phyloP scores from a whole-genome alignment of 2,113 vertebrate species.

The Tachysurus vachellii region DNA sequence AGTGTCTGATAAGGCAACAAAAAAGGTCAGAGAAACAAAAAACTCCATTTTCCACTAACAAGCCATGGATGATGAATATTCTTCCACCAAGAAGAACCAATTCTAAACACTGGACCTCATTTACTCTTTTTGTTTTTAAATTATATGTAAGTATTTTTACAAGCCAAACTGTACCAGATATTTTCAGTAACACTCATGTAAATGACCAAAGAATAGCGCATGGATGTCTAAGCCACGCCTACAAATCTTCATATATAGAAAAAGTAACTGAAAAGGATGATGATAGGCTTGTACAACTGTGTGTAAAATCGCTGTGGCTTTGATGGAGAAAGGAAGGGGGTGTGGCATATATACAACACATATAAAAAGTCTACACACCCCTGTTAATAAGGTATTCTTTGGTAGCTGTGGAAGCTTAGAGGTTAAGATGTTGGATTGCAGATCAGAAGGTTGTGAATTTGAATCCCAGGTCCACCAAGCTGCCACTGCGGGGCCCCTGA shows the following conservation, averaged over 20 bases:
- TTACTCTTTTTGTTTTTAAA: neutral
- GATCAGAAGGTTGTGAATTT: too few relatives aligned
- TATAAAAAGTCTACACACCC: too few relatives aligned
- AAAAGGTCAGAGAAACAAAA: neutral
- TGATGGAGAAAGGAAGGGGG: neutral
- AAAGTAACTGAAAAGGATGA: neutral
- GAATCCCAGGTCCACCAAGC: too few relatives aligned
- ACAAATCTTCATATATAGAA: neutral
- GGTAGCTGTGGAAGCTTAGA: too few relatives aligned
- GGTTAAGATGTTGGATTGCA: too few relatives aligned
- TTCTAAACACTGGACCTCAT: neutral
- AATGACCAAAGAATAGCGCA: neutral
- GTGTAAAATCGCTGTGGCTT: too few relatives aligned
- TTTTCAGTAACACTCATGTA: neutral
- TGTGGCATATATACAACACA: neutral
- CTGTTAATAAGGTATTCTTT: too few relatives aligned
- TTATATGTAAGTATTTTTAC: neutral
- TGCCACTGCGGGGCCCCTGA: too few relatives aligned
- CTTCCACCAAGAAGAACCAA: neutral
- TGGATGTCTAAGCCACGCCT: neutral
- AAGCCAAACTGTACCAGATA: neutral
- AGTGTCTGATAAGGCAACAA: neutral
- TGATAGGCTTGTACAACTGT: too few relatives aligned
- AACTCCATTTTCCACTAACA: neutral
- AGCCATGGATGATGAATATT: neutral